Evolutionary conservation across 2,113 vertebrate species (phyloP), one percentile per base, ranked within the genome.

Genomic region (Ptyas mucosa): DNA sequence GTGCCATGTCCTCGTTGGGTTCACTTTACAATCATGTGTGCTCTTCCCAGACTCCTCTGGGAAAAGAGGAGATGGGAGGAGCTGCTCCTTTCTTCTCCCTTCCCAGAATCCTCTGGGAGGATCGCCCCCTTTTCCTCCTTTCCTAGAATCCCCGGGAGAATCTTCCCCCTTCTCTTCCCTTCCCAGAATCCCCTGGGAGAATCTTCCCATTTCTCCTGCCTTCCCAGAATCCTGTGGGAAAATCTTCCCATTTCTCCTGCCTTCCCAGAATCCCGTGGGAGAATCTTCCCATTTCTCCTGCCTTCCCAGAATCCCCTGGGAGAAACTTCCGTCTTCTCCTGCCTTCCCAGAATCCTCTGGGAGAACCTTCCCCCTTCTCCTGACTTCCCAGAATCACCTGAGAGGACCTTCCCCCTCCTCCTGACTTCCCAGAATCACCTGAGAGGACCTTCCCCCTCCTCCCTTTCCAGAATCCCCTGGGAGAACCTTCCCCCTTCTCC

Each of bases 121-220:
- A 52, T 3, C 26, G 8, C 15, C 6, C 15, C 2, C 8, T 24
- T 26, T 0, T 14, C 26, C 26, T 64, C 26, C 61, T 11, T 64
- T n/a, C 26, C 61, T 26, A 64, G 58, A 64, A 64, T 29, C 26
- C 9, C 3, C 9, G 9, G 58, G 1, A 61, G 8, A 0, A 26
- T 2, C 57, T 3, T 3, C 57, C 8, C 57, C 8, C 8, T 0
- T 61, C 2, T 9, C 57, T 24, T 24, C 8, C 57, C 57, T 26
- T 61, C 24, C 26, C 26, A 29, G 24, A 61, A 61, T 29, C 26
- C 26, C 3, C 3, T 0, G 1, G 58, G 3, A 29, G 3, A 0
- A 12, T 1, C 24, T 3, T 11, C 24, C 10, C 8, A 3, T 0
- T 1, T 61, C 10, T 26, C 24, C 9, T 61, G 1, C 58, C 10